Conservation (phyloP, 2,113 vertebrate genomes). For the Paracanthobrama guichenoti region DNA sequence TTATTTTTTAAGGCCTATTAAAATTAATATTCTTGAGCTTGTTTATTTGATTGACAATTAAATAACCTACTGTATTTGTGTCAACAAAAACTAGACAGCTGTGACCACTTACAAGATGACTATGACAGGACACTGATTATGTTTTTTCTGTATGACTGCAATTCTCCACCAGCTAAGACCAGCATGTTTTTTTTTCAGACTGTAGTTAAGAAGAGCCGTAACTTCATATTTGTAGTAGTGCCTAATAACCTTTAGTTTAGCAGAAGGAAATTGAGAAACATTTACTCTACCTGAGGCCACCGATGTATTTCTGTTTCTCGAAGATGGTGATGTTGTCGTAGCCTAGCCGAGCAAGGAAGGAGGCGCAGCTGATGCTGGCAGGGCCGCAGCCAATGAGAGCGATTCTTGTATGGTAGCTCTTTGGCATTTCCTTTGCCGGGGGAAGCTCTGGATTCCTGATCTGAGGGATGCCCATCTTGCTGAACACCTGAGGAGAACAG, state of each 20-base stretch:
- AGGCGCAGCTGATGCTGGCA: slow-evolving; percentile 85
- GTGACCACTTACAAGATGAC: not conserved
- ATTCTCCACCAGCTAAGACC: not conserved
- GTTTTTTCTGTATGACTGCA: not conserved
- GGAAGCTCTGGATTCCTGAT: slow-evolving; percentile 78
- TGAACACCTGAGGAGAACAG: slow-evolving; percentile 75
- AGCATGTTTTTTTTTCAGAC: not conserved
- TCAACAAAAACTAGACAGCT: not conserved
- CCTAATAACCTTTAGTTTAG: not conserved
- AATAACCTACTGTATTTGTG: not conserved
- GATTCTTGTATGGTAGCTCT: slow-evolving; percentile 78
- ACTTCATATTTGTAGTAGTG: not conserved
- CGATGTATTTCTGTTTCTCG: slow-evolving; percentile 81
- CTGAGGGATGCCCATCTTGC: slow-evolving; percentile 85
- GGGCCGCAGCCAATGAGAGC: slow-evolving; percentile 86
- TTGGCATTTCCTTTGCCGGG: slow-evolving; percentile 72
- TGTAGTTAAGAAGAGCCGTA: not conserved
- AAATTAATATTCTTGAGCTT: not conserved
- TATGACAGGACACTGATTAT: not conserved
- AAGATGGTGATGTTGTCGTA: slow-evolving; percentile 85
- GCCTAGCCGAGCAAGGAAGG: slow-evolving; percentile 83
- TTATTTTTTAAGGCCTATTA: not conserved
- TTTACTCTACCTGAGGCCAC: slow-evolving; percentile 81
- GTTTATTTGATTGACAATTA: not conserved
- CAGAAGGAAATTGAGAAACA: not conserved